phyloP scores from a whole-genome alignment of 2,797 vertebrate species.

The Hypotaenidia okinawae region DNA sequence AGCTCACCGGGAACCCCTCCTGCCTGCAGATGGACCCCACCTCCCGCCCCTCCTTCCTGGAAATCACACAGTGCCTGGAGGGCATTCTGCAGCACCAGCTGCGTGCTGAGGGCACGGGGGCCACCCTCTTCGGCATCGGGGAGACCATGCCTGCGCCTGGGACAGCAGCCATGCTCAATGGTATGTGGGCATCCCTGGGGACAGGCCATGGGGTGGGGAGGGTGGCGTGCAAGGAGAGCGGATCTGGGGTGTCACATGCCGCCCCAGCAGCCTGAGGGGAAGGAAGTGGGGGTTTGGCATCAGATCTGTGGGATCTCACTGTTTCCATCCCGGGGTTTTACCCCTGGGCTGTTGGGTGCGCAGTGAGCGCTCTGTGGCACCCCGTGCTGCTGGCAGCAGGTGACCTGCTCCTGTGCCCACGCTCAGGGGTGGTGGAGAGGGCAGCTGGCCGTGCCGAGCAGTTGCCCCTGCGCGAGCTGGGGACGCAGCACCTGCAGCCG shows the following conservation, averaged over 20 bases:
- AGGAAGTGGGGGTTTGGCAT: neutral
- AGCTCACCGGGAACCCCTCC: neutral
- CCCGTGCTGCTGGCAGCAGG: accelerated
- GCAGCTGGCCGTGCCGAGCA: neutral
- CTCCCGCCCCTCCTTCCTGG: conserved; percentile 87
- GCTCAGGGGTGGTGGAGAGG: conserved; percentile 42
- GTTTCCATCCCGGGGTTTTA: accelerated
- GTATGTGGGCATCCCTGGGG: accelerated
- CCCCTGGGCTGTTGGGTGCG: neutral
- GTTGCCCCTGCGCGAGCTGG: neutral
- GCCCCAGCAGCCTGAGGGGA: neutral
- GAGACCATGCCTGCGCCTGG: neutral
- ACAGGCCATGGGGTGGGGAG: neutral
- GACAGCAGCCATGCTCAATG: accelerated
- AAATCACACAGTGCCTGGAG: conserved; percentile 86
- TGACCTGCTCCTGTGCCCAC: neutral
- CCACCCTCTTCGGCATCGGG: accelerated
- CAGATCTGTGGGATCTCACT: neutral
- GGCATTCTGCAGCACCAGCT: conserved; percentile 76
- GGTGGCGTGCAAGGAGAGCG: neutral
- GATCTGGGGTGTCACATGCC: neutral
- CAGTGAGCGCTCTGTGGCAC: accelerated
- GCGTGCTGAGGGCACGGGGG: neutral
- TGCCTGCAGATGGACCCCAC: conserved; percentile 83
- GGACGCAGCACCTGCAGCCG: conserved; percentile 18